Evolutionary conservation across 2,888 invertebrate genomes (phyloP).

Genomic region (Agrypnus murinus): DNA sequence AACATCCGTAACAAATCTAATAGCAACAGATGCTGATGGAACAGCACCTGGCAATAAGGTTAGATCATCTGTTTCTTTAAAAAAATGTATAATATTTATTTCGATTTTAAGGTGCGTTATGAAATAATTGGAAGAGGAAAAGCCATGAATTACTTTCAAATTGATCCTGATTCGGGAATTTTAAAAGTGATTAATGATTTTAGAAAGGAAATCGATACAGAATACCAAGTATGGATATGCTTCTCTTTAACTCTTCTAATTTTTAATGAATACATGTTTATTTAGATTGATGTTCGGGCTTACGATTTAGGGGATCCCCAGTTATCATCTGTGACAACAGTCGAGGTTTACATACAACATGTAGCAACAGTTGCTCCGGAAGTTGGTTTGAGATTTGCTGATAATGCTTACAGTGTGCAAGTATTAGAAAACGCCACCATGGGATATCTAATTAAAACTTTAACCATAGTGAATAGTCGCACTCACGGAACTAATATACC

Average conservation of each 20-base stretch:
- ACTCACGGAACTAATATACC: slow-evolving; percentile 81
- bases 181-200: slow-evolving; percentile 88
- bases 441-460: slow-evolving; percentile 79
- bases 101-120: slow-evolving; percentile 77
- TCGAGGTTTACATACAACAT: slow-evolving; percentile 89
- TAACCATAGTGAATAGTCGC: slow-evolving; percentile 84
- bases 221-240: slow-evolving; percentile 80
- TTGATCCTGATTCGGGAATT: slow-evolving; percentile 89
- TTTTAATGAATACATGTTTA: background rate
- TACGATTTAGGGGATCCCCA: slow-evolving; percentile 91
- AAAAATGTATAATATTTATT: no score
- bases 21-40: slow-evolving; percentile 89
- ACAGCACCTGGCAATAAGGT: slow-evolving; percentile 89
- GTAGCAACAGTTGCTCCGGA: slow-evolving; percentile 79
- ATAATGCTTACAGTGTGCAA: slow-evolving; percentile 88
- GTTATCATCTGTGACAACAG: slow-evolving; percentile 85
- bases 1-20: slow-evolving; percentile 84
- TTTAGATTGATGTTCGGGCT: slow-evolving; percentile 86
- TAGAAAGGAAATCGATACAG: slow-evolving; percentile 88
- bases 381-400: slow-evolving; percentile 90
- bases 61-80: slow-evolving; percentile 44
- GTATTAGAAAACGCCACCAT: slow-evolving; percentile 85
- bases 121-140: slow-evolving; percentile 89
- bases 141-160: slow-evolving; percentile 89
- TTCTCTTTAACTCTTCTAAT: no score